Evolutionary conservation across 92 coral and sea anemone species (phyloP), one percentile per base, ranked within the genome.

Genomic region (Nematostella vectensis): DNA sequence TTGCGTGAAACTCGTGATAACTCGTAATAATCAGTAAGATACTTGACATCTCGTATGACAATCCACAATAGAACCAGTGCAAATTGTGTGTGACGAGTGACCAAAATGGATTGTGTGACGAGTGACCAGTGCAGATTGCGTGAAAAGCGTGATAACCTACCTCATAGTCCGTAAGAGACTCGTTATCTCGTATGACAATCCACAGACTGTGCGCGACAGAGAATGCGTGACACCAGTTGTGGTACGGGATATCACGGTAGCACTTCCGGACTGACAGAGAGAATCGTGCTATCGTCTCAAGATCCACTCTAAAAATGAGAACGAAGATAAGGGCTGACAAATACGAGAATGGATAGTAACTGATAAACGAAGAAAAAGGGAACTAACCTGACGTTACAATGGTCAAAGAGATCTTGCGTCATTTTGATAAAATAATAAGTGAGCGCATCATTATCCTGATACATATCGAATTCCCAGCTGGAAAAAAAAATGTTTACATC

Each of bases 141-240:
- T n/a, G n/a, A n/a, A n/a, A n/a, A n/a, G n/a, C n/a, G n/a, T n/a
- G n/a, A n/a, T n/a, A n/a, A n/a, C n/a, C 36, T 74, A 91, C 98
- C 94, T 93, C 99, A 15, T 65, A 55, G 19, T 53, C 54, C 9
- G 97, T 71, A 44, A 85, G 73, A 27, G 57, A 25, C 11, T 79
- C 96, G 42, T 59, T 62, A 43, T 59, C 47, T 31, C 77, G 77
- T 52, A 82, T 54, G 31, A 82, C 53, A 27, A 79, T 65, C 28
- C 60, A 82, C 47, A 93, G 61, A 25, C 78, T 82, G 78, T 93
- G 96, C 2, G 99, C 80, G 16, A 93, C 99, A 18, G 95, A 67
- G 76, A 93, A 85, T 24, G 96, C 99, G 54, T 93, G 99, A 10
- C 72, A 57, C 96, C 96, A 93, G 75, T 82, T 82, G 55, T 93